Percentiles rank a stretch among this genome's conserved stretches.
These are phyloP conservation scores for Prunella fulvescens DNA, from an alignment of 2,113 vertebrate genomes.

Conservation along the genomic window DNA sequence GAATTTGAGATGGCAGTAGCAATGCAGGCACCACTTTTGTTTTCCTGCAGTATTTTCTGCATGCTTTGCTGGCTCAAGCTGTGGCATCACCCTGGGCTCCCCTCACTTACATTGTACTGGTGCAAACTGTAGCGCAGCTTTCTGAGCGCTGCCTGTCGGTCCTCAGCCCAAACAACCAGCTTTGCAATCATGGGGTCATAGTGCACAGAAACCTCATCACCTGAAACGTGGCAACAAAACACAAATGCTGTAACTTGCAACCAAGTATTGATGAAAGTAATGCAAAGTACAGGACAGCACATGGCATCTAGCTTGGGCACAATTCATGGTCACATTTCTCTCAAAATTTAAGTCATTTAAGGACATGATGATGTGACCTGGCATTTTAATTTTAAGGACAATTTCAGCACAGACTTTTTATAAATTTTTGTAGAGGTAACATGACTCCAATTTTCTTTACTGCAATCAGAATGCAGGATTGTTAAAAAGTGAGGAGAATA, in stretches of 20 bases:
- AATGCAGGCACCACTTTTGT: neutral
- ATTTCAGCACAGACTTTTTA: neutral
- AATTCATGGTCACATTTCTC: neutral
- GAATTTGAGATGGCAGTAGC: neutral
- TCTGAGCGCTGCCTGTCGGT: constrained; percentile 86
- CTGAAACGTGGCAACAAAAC: constrained; percentile 55
- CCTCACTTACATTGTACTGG: constrained; percentile 88
- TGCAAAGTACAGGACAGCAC: neutral
- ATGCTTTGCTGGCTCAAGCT: neutral
- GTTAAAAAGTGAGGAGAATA: neutral
- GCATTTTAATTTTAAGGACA: neutral
- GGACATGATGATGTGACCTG: neutral
- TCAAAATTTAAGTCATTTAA: neutral
- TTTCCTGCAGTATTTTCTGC: neutral
- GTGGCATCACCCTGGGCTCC: neutral
- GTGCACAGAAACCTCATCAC: constrained; percentile 92
- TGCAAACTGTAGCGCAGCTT: constrained; percentile 84
- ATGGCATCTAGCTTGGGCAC: neutral
- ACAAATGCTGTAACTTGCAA: neutral
- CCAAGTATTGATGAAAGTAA: neutral
- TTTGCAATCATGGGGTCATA: constrained; percentile 99
- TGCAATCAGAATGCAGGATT: neutral
- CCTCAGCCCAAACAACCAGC: constrained; percentile 93
- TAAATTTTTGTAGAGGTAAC: neutral
- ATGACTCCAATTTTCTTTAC: neutral